Conservation (phyloP, 2,797 vertebrate species). For the Tympanoctomys barrerae region DNA sequence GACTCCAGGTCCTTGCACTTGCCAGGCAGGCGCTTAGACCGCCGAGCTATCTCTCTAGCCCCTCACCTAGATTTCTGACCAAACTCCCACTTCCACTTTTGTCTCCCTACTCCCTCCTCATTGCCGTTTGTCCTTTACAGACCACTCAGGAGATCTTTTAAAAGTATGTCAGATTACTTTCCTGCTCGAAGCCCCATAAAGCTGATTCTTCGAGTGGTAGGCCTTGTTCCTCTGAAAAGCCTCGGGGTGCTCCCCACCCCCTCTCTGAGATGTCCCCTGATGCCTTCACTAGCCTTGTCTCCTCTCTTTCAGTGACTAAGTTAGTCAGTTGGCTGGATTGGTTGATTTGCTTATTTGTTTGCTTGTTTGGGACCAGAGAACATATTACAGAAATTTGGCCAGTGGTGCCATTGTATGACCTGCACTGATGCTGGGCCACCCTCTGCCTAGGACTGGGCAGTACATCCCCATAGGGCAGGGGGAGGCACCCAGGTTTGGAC, state of each 20-base stretch:
- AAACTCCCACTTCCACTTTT: not conserved
- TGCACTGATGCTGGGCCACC: not conserved
- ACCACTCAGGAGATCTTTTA: not conserved
- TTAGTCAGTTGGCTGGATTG: not conserved
- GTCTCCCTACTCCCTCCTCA: not conserved
- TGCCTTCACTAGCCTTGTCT: accelerated
- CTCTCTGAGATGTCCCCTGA: not conserved
- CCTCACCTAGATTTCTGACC: not conserved
- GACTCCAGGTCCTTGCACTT: no score
- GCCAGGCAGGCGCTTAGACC: no score
- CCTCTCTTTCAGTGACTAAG: not conserved
- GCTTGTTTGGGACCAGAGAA: not conserved
- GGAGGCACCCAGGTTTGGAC: not conserved
- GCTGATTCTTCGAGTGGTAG: not conserved
- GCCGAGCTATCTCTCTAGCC: no score
- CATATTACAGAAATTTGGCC: not conserved
- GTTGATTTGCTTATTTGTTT: not conserved
- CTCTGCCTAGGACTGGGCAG: not conserved
- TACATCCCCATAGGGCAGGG: not conserved
- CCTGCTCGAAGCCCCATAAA: not conserved
- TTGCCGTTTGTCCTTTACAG: not conserved
- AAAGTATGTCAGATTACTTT: not conserved
- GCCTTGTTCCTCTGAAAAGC: not conserved
- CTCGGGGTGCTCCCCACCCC: not conserved
- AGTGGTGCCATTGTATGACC: not conserved